Percentiles rank a stretch among this genome's conserved stretches.
Conservation (phyloP, 2,113 vertebrate species). For the Labeo rohita region DNA sequence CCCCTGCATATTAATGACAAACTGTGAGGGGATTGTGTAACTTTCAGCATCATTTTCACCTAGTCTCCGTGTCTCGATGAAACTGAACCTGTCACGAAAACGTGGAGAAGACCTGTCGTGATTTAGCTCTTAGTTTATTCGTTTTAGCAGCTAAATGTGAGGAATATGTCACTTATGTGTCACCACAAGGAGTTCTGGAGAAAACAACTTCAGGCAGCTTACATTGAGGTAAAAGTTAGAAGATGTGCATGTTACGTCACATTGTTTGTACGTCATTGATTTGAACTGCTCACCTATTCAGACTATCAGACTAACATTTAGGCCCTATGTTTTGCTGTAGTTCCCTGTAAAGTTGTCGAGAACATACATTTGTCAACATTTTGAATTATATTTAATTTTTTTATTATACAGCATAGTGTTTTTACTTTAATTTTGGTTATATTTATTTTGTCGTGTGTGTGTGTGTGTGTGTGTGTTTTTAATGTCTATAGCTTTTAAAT, state of each 20-base stretch:
- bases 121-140: not conserved
- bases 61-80: not conserved
- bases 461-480: not conserved
- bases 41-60: slow-evolving; percentile 10
- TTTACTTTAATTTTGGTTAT: not conserved
- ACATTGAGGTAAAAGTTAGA: not conserved
- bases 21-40: not conserved
- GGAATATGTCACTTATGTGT: not conserved
- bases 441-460: not conserved
- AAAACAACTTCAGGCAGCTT: slow-evolving; percentile 1
- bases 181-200: not conserved
- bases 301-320: not conserved
- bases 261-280: not conserved
- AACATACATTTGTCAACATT: not conserved
- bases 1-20: slow-evolving; percentile 17
- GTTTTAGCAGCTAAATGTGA: not conserved
- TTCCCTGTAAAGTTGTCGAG: not conserved
- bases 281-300: not conserved
- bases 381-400: not conserved
- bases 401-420: not conserved
- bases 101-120: not conserved
- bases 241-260: not conserved
- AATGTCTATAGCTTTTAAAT: no score
- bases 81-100: slow-evolving; percentile 3
- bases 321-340: not conserved